phyloP scores from a whole-genome alignment of 2,888 invertebrate species.

The Mesorhabditis belari region DNA sequence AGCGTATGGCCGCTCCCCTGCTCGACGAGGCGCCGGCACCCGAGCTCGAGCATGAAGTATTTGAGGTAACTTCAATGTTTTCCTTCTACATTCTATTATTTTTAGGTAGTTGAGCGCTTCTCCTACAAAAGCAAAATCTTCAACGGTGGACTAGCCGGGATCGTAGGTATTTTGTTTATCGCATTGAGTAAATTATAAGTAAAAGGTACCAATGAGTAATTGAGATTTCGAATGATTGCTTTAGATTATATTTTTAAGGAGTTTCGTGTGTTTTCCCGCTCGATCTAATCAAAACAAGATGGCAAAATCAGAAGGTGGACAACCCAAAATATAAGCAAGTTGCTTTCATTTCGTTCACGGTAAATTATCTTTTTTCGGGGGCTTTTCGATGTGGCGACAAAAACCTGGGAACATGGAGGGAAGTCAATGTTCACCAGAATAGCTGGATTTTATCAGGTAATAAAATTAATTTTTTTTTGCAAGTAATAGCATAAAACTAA shows the following conservation, averaged over 20 bases:
- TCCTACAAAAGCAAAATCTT: conserved; percentile 75
- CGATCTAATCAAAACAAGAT: conserved; percentile 89
- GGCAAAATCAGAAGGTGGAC: conserved; percentile 78
- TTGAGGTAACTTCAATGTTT: not conserved
- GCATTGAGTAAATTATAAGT: too few species aligned
- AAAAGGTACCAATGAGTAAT: too few species aligned
- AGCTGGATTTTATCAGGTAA: conserved; percentile 17
- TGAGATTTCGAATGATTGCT: not conserved
- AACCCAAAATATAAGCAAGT: conserved; percentile 59
- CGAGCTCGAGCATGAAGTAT: not conserved
- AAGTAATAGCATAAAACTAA: too few species aligned
- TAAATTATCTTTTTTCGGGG: conserved; percentile 78
- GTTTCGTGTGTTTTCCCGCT: conserved; percentile 88
- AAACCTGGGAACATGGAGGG: conserved; percentile 85
- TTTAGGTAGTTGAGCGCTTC: not conserved
- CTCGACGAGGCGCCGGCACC: not conserved
- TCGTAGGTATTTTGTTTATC: conserved; percentile 62
- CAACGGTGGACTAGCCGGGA: conserved; percentile 92
- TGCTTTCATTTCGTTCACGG: conserved; percentile 62
- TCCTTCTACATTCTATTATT: not conserved
- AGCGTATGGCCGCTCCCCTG: not conserved
- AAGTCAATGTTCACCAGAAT: conserved; percentile 10
- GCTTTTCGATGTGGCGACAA: conserved; percentile 89
- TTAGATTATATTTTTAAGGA: conserved; percentile 60
- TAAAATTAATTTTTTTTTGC: conserved; percentile 1